phyloP scores from a whole-genome alignment of 1,140 invertebrate genomes.

The Pseudomyrmex sp. region DNA sequence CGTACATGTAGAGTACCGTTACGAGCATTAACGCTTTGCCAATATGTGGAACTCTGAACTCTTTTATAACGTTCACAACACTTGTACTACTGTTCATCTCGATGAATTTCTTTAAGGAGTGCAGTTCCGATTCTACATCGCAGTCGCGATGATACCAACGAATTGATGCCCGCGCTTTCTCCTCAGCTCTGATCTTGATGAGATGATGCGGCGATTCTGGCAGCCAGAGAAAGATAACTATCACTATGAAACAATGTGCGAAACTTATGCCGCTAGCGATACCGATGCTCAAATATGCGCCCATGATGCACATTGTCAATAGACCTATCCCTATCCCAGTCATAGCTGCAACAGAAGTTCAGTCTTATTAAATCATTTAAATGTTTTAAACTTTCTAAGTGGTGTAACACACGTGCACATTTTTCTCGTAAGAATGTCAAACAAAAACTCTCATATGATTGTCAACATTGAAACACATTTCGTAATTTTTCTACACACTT shows the following conservation, averaged over 20 bases:
- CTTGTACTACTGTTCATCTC: slow-evolving; percentile 82
- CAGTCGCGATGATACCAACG: slow-evolving; percentile 86
- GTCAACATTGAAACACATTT: too few relatives aligned
- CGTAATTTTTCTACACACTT: too few relatives aligned
- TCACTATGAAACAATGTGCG: slow-evolving; percentile 85
- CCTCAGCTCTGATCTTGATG: slow-evolving; percentile 85
- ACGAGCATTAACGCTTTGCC: slow-evolving; percentile 88
- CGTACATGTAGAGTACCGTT: slow-evolving; percentile 88
- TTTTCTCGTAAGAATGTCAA: background rate
- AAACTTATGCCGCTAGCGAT: slow-evolving; percentile 86
- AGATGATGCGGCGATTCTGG: slow-evolving; percentile 91
- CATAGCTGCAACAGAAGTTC: slow-evolving; percentile 69
- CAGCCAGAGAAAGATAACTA: slow-evolving; percentile 88
- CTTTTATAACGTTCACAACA: slow-evolving; percentile 74
- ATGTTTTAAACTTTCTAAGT: slow-evolving; percentile 74
- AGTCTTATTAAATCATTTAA: too few relatives aligned
- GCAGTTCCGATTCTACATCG: slow-evolving; percentile 87
- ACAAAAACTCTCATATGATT: too few relatives aligned
- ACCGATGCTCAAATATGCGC: slow-evolving; percentile 86
- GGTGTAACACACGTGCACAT: slow-evolving; percentile 81
- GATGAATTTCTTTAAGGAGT: slow-evolving; percentile 86
- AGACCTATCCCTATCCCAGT: slow-evolving; percentile 86
- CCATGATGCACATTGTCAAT: slow-evolving; percentile 88
- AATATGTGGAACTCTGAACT: slow-evolving; percentile 86
- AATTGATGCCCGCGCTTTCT: slow-evolving; percentile 87